phyloP scores from a whole-genome alignment of 1,140 invertebrate species.

The Chionoecetes opilio region DNA sequence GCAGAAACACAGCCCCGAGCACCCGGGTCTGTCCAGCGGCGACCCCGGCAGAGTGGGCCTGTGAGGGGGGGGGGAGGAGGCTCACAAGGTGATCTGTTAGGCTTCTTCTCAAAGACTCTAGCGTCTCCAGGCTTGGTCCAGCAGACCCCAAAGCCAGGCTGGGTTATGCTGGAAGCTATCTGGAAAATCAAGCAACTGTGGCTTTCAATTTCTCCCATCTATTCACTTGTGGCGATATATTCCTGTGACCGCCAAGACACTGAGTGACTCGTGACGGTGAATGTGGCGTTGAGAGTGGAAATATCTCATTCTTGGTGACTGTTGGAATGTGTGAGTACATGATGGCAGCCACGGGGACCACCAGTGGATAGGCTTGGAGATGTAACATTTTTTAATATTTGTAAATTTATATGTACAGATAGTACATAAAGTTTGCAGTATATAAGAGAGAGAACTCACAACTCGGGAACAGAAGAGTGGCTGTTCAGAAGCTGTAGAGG shows the following conservation, averaged over 20 bases:
- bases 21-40: constrained; percentile 84
- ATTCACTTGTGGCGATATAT: not conserved
- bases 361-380: not conserved
- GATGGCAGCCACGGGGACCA: not conserved
- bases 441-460: not conserved
- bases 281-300: not conserved
- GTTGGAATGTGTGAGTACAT: not conserved
- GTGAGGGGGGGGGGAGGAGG: not conserved
- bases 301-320: not conserved
- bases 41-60: constrained; percentile 70
- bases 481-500: not conserved
- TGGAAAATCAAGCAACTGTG: not conserved
- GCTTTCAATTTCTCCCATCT: not conserved
- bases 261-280: not conserved
- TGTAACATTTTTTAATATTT: not conserved
- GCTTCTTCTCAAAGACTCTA: too few species aligned
- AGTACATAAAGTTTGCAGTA: not conserved
- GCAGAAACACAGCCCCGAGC: constrained; percentile 96
- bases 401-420: constrained; percentile 18
- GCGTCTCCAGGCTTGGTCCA: not conserved
- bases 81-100: not conserved
- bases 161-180: not conserved
- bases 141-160: not conserved
- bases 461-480: not conserved
- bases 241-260: not conserved